phyloP scores from a whole-genome alignment of 1,140 invertebrate genomes.

The Cyrtorhinus lividipennis region DNA sequence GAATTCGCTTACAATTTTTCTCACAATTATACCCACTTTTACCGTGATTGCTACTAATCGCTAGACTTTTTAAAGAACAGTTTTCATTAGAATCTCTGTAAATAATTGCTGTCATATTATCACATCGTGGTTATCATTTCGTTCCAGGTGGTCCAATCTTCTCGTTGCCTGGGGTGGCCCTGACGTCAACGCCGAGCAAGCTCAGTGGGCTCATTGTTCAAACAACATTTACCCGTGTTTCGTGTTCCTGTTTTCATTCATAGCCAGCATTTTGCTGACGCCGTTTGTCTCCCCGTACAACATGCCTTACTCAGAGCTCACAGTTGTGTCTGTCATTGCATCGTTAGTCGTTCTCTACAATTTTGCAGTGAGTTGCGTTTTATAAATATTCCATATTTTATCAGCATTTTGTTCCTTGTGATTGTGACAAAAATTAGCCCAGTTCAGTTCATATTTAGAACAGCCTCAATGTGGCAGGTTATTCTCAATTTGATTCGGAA shows the following conservation, averaged over 20 bases:
- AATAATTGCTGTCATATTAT: neutral
- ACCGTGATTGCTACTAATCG: no score
- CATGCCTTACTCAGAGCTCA: slow-evolving; percentile 68
- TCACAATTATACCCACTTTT: no score
- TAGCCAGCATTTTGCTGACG: slow-evolving; percentile 58
- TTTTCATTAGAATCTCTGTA: no score
- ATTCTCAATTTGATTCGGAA: no score
- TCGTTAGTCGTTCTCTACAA: slow-evolving; percentile 58
- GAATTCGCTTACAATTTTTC: no score
- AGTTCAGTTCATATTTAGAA: neutral
- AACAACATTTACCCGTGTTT: slow-evolving; percentile 67
- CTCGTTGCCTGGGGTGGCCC: slow-evolving; percentile 52
- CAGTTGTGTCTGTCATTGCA: slow-evolving; percentile 51
- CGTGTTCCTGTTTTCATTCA: slow-evolving; percentile 57
- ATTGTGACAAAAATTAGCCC: neutral
- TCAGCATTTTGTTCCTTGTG: slow-evolving; percentile 2
- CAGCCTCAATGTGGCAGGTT: neutral
- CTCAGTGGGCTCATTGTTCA: slow-evolving; percentile 62
- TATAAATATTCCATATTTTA: no score
- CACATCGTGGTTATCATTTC: neutral
- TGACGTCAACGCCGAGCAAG: slow-evolving; percentile 53
- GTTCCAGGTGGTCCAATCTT: slow-evolving; percentile 49
- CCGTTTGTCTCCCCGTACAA: slow-evolving; percentile 58
- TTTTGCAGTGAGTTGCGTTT: slow-evolving; percentile 34
- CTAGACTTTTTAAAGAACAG: no score